phyloP scores from a whole-genome alignment of 1,140 invertebrate species.

The Centruroides sculpturatus region DNA sequence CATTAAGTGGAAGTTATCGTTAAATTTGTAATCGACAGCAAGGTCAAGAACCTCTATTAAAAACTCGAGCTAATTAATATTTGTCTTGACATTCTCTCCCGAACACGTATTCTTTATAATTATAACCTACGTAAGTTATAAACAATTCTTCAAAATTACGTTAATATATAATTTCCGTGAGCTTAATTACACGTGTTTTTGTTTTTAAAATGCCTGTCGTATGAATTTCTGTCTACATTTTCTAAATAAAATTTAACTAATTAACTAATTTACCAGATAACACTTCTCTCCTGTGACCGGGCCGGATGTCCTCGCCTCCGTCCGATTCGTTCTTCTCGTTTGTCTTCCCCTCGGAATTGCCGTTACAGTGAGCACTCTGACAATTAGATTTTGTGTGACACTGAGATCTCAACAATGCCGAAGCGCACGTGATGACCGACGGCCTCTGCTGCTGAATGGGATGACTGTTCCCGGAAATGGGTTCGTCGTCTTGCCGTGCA shows the following conservation, averaged over 20 bases:
- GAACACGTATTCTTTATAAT: too few relatives aligned
- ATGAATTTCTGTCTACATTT: not conserved
- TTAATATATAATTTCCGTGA: too few relatives aligned
- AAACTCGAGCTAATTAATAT: too few relatives aligned
- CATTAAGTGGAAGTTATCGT: too few relatives aligned
- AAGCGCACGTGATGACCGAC: constrained; percentile 27
- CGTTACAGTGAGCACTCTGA: constrained; percentile 6
- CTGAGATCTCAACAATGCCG: constrained; percentile 13
- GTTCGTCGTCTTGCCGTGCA: not conserved
- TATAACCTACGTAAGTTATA: too few relatives aligned
- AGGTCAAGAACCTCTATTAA: too few relatives aligned
- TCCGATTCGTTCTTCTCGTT: constrained; percentile 2
- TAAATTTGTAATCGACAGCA: too few relatives aligned
- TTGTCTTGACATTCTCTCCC: too few relatives aligned
- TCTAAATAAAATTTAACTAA: not conserved
- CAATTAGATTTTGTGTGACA: constrained; percentile 3
- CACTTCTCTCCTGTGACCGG: constrained; percentile 15
- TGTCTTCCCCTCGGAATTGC: constrained; percentile 12
- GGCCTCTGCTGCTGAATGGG: constrained; percentile 20
- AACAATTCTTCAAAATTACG: too few relatives aligned
- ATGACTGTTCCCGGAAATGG: not conserved
- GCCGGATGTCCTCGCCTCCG: not conserved
- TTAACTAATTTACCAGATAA: constrained; percentile 15
- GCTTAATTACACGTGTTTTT: too few relatives aligned
- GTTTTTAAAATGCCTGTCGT: not conserved